Evolutionary conservation across 2,113 vertebrate genomes (phyloP).

Genomic region (Ginglymostoma cirratum): DNA sequence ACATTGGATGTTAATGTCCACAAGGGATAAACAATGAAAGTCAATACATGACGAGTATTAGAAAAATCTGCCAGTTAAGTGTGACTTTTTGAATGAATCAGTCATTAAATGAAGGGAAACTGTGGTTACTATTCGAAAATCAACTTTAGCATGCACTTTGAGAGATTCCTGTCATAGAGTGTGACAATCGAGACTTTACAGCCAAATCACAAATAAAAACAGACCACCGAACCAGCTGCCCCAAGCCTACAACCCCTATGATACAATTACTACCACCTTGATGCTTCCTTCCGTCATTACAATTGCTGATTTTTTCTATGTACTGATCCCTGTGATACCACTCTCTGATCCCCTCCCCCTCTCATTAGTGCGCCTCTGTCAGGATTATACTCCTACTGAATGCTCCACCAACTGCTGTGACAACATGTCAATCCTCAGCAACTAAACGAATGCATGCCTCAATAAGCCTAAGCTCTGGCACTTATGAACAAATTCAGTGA

Average conservation of each 20-base stretch:
- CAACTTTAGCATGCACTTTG: background rate
- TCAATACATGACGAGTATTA: background rate
- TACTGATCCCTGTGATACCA: background rate
- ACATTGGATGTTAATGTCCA: background rate
- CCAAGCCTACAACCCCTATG: too few species aligned
- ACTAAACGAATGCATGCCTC: slow-evolving; percentile 22
- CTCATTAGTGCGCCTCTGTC: background rate
- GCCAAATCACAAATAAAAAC: background rate
- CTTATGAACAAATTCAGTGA: slow-evolving; percentile 4
- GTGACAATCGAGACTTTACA: background rate
- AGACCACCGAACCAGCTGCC: background rate
- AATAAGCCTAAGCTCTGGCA: background rate
- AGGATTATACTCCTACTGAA: background rate
- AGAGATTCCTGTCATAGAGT: background rate
- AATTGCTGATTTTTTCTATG: background rate
- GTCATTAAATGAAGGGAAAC: background rate
- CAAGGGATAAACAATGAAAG: background rate
- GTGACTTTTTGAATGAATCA: background rate
- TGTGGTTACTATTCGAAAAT: background rate
- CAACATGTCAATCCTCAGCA: background rate
- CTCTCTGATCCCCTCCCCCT: background rate
- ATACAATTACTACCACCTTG: background rate
- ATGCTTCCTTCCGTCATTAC: background rate
- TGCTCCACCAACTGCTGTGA: slow-evolving; percentile 13
- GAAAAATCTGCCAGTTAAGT: background rate